A percentile compares a stretch with the other conserved stretches of the same genome.
Evolutionary conservation across 2,113 vertebrate species (phyloP).

Genomic region (Phocoena phocoena): DNA sequence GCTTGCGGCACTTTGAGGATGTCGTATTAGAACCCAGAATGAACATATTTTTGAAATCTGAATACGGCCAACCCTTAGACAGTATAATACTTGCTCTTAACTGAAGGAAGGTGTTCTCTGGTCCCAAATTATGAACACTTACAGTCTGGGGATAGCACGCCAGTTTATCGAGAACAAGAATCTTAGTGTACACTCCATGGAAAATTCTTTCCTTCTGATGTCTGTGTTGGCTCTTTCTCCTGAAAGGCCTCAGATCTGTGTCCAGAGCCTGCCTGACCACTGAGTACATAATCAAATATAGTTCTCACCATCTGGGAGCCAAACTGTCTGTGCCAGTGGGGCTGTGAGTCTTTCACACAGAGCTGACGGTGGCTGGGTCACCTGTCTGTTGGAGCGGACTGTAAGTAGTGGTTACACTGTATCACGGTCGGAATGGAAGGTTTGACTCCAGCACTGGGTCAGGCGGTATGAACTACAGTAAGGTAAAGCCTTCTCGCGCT

Average conservation of each 20-base stretch:
- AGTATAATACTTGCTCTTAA: background rate
- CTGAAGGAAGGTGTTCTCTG: background rate
- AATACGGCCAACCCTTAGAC: background rate
- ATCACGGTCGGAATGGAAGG: background rate
- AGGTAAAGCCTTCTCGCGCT: background rate
- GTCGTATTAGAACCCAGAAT: background rate
- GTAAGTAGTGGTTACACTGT: background rate
- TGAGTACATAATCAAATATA: constrained; percentile 55
- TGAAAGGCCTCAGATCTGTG: constrained; percentile 42
- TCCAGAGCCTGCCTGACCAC: constrained; percentile 58
- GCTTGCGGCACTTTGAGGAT: background rate
- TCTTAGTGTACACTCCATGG: background rate
- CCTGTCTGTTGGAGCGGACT: constrained; percentile 13
- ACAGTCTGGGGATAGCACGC: background rate
- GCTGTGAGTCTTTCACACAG: constrained; percentile 21
- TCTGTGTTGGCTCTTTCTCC: constrained; percentile 32
- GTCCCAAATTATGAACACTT: background rate
- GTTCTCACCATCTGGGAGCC: constrained; percentile 56
- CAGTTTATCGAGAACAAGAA: background rate
- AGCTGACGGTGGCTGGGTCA: background rate
- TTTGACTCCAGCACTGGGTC: background rate
- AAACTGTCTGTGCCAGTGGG: background rate
- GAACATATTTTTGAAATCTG: background rate
- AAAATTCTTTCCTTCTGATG: constrained; percentile 51
- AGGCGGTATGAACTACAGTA: background rate